phyloP scores from a whole-genome alignment of 2,888 invertebrate genomes.

The Neoascia interrupta region DNA sequence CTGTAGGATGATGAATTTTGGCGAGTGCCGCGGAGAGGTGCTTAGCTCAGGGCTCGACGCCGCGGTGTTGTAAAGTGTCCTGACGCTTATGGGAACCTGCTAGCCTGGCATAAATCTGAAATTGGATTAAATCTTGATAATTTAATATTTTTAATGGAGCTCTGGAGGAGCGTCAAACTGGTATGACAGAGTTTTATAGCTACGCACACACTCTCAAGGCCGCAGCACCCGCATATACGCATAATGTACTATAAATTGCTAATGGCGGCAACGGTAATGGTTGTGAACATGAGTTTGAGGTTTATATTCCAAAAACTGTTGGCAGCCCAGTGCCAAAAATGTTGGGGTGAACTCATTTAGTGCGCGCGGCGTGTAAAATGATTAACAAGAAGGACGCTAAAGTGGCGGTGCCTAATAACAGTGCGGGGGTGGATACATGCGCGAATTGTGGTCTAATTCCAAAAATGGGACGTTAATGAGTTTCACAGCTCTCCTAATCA shows the following conservation, averaged over 20 bases:
- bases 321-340: slow-evolving; percentile 41
- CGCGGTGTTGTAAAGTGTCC: slow-evolving; percentile 61
- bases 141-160: slow-evolving; percentile 72
- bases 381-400: slow-evolving; percentile 33
- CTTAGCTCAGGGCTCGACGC: not conserved
- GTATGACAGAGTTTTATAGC: slow-evolving; percentile 48
- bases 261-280: slow-evolving; percentile 53
- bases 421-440: not conserved
- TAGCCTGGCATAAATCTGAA: slow-evolving; percentile 71
- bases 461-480: slow-evolving; percentile 67
- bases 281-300: slow-evolving; percentile 58
- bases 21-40: slow-evolving; percentile 19
- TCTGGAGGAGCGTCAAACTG: slow-evolving; percentile 51
- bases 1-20: slow-evolving; percentile 61
- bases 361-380: slow-evolving; percentile 32
- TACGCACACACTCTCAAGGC: slow-evolving; percentile 22
- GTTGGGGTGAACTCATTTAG: slow-evolving; percentile 44
- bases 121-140: slow-evolving; percentile 73
- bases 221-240: not conserved
- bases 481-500: slow-evolving; percentile 60
- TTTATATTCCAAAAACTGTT: slow-evolving; percentile 24
- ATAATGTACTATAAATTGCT: slow-evolving; percentile 42
- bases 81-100: slow-evolving; percentile 40
- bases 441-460: slow-evolving; percentile 48
- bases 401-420: not conserved